Conservation (phyloP, 2,113 vertebrate species). For the Odocoileus virginianus region DNA sequence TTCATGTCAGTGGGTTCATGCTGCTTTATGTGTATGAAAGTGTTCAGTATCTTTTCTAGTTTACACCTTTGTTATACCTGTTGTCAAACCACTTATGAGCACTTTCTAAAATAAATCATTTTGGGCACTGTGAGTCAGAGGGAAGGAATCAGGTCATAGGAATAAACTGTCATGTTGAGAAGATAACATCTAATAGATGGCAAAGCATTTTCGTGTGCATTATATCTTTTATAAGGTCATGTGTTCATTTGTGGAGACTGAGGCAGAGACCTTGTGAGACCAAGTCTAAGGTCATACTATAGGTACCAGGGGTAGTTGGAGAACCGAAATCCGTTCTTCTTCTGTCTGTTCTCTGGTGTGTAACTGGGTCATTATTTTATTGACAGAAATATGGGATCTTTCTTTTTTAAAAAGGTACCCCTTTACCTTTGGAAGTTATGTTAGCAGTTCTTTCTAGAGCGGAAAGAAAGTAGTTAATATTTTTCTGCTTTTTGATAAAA, state of each 20-base stretch:
- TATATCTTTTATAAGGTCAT: background rate
- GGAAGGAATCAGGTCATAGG: background rate
- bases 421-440: background rate
- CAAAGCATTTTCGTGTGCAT: background rate
- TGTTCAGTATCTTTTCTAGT: background rate
- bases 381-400: conserved; percentile 20
- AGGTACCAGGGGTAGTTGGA: background rate
- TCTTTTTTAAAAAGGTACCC: background rate
- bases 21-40: background rate
- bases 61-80: background rate
- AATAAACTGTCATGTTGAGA: background rate
- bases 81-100: background rate
- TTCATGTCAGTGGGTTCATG: background rate
- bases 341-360: background rate
- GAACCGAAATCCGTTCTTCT: background rate
- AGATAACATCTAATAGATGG: background rate
- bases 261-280: background rate
- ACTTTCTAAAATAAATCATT: conserved; percentile 31
- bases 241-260: background rate
- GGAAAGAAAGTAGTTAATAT: background rate
- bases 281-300: background rate
- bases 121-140: background rate
- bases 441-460: background rate
- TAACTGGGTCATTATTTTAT: conserved; percentile 5
- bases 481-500: conserved; percentile 13